These are phyloP conservation scores for Petrophora chlorosata DNA, from an alignment of 2,888 invertebrate genomes.

Conservation along the genomic window DNA sequence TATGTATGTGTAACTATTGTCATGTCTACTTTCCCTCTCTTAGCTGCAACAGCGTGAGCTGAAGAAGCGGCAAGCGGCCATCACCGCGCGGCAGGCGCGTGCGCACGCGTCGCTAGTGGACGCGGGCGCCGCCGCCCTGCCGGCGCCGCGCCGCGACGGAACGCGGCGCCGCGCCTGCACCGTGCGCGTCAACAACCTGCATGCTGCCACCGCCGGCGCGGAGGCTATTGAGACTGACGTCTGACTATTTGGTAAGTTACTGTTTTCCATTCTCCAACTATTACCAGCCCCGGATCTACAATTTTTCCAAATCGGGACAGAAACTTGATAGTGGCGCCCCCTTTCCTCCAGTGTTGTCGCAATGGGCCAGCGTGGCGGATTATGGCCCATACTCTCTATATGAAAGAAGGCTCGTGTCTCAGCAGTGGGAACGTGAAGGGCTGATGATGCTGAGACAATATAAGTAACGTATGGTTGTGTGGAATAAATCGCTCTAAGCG, in stretches of 20 bases:
- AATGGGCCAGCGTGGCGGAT: no score
- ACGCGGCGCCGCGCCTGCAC: conserved; percentile 70
- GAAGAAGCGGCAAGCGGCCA: conserved; percentile 56
- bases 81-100: conserved; percentile 44
- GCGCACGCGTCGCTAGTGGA: conserved; percentile 24
- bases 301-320: no score
- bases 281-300: no score
- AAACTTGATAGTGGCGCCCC: no score
- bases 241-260: conserved; percentile 94
- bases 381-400: no score
- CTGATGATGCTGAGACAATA: no score
- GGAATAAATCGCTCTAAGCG: no score
- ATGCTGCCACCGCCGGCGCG: conserved; percentile 88
- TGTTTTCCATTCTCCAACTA: no score
- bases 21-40: background rate
- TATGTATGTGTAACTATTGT: background rate
- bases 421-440: no score
- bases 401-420: no score
- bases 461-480: no score
- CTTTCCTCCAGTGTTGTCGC: no score
- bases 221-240: conserved; percentile 97
- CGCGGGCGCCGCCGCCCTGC: conserved; percentile 33
- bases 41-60: conserved; percentile 67
- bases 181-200: conserved; percentile 75
- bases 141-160: conserved; percentile 44